Conservation (phyloP, 2,888 invertebrate genomes). For the Synergus japonicus region DNA sequence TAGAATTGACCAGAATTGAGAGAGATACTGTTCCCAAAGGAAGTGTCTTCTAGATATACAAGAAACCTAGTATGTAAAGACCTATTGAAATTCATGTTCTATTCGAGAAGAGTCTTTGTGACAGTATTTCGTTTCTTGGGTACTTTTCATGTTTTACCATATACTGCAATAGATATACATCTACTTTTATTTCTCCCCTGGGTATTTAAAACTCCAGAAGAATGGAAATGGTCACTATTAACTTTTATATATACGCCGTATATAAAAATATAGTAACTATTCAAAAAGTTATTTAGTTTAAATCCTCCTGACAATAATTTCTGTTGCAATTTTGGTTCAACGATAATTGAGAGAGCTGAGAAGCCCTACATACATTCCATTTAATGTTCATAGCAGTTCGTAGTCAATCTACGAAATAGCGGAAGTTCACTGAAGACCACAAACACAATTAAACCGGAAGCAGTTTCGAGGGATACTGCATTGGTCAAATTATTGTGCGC, state of each 20-base stretch:
- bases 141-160: neutral
- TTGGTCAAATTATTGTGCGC: constrained; percentile 19
- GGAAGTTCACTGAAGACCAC: constrained; percentile 35
- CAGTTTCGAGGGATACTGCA: constrained; percentile 22
- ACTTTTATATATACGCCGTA: neutral
- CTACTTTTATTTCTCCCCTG: neutral
- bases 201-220: neutral
- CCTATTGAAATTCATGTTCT: constrained; percentile 29
- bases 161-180: neutral
- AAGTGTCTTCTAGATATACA: constrained; percentile 2
- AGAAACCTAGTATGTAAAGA: neutral
- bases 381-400: neutral
- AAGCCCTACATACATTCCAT: constrained; percentile 24
- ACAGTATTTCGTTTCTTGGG: constrained; percentile 8
- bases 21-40: constrained; percentile 17
- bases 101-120: constrained; percentile 8
- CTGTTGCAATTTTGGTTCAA: neutral
- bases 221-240: neutral
- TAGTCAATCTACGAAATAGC: constrained; percentile 33
- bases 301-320: neutral
- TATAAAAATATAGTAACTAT: too few species aligned
- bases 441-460: constrained; percentile 36
- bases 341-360: neutral
- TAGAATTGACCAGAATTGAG: neutral
- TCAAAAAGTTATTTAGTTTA: neutral